Conservation (phyloP, 2,888 invertebrate genomes). For the Pristionchus entomophagus region DNA sequence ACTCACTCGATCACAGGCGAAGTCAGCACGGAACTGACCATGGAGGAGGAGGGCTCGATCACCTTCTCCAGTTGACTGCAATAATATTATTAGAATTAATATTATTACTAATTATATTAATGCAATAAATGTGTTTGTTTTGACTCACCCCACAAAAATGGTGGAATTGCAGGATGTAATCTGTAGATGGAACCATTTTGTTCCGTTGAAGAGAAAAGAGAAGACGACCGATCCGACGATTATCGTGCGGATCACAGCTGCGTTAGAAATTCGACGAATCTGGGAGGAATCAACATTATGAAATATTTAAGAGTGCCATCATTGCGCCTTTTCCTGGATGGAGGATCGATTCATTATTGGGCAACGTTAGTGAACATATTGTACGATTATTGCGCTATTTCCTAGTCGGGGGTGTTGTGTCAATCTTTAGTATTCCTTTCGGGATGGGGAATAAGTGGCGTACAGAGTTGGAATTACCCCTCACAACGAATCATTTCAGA, state of each 20-base stretch:
- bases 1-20: constrained; percentile 42
- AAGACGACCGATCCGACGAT: constrained; percentile 54
- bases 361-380: no score
- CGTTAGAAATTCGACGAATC: constrained; percentile 66
- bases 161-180: constrained; percentile 20
- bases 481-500: no score
- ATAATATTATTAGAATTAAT: not conserved
- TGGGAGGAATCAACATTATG: no score
- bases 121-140: not conserved
- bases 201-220: constrained; percentile 65
- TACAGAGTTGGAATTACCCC: no score
- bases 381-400: no score
- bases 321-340: no score
- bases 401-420: no score
- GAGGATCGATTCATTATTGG: no score
- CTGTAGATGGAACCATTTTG: constrained; percentile 68
- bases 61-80: constrained; percentile 56
- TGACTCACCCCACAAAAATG: not conserved
- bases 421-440: no score
- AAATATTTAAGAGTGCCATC: no score
- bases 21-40: constrained; percentile 61
- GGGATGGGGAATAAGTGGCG: no score
- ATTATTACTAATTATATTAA: not conserved
- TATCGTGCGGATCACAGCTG: constrained; percentile 58
- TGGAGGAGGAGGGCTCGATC: constrained; percentile 63